Conservation (phyloP, 2,113 vertebrate species). For the Pseudonaja textilis region DNA sequence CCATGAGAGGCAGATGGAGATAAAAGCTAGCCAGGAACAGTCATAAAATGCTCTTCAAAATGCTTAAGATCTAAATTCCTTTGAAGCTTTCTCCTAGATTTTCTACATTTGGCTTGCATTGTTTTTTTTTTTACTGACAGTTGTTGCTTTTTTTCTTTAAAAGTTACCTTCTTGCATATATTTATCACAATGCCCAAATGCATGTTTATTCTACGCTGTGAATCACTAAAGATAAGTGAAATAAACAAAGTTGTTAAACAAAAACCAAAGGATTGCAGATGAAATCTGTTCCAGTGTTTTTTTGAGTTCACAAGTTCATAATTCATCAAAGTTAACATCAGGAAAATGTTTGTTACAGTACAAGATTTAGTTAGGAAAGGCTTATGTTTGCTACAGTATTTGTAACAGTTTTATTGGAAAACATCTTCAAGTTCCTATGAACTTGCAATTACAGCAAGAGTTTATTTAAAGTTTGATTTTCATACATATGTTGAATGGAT, state of each 20-base stretch:
- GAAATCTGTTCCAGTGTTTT: background rate
- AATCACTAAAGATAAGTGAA: constrained; percentile 60
- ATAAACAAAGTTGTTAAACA: constrained; percentile 34
- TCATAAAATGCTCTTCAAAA: constrained; percentile 51
- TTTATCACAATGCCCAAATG: constrained; percentile 42
- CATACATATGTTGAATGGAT: background rate
- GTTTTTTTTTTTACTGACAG: constrained; percentile 38
- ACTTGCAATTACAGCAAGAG: background rate
- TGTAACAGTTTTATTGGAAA: background rate
- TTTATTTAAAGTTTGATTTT: background rate
- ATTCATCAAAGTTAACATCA: constrained; percentile 4
- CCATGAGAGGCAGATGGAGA: constrained; percentile 38
- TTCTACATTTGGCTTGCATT: constrained; percentile 37
- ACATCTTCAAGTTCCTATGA: background rate
- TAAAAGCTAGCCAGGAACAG: constrained; percentile 41
- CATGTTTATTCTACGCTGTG: constrained; percentile 61
- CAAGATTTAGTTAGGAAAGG: background rate
- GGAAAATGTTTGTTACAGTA: background rate
- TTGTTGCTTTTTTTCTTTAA: constrained; percentile 38
- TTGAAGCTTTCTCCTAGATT: constrained; percentile 44
- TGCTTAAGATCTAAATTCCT: constrained; percentile 20
- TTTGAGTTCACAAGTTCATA: background rate
- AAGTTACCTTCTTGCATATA: constrained; percentile 51
- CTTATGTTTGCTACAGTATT: background rate
- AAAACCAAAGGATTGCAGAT: background rate